Evolutionary conservation across 2,797 vertebrate species (phyloP).

Genomic region (Petrocephalus schoutedeni): DNA sequence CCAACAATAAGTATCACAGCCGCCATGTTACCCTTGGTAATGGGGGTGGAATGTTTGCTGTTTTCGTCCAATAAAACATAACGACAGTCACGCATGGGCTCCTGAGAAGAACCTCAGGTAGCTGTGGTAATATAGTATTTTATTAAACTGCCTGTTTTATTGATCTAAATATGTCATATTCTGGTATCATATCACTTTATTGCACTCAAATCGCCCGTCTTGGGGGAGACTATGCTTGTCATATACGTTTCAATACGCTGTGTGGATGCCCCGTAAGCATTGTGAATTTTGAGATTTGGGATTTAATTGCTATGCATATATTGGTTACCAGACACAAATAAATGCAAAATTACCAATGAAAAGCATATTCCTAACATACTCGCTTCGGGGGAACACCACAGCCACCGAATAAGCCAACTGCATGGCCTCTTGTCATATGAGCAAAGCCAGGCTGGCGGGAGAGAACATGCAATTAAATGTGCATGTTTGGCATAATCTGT

Average conservation of each 20-base stretch:
- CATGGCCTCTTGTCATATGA: neutral
- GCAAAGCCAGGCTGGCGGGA: neutral
- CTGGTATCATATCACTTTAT: neutral
- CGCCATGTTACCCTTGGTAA: neutral
- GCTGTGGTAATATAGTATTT: neutral
- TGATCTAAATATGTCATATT: neutral
- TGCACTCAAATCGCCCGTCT: neutral
- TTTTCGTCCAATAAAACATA: neutral
- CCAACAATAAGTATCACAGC: neutral
- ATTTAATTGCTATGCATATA: neutral
- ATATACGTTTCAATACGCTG: neutral
- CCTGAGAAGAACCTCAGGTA: neutral
- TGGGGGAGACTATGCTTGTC: neutral
- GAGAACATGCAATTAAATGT: neutral
- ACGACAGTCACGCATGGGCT: neutral
- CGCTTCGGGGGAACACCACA: neutral
- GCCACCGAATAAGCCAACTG: neutral
- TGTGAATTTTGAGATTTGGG: neutral
- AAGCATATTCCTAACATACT: neutral
- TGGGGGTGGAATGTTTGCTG: neutral
- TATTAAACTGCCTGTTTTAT: neutral
- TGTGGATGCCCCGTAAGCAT: neutral
- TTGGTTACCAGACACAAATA: neutral
- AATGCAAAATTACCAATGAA: neutral
- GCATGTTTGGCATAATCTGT: neutral